Evolutionary conservation across 2,797 vertebrate species (phyloP).

Genomic region (Astyanax mexicanus): DNA sequence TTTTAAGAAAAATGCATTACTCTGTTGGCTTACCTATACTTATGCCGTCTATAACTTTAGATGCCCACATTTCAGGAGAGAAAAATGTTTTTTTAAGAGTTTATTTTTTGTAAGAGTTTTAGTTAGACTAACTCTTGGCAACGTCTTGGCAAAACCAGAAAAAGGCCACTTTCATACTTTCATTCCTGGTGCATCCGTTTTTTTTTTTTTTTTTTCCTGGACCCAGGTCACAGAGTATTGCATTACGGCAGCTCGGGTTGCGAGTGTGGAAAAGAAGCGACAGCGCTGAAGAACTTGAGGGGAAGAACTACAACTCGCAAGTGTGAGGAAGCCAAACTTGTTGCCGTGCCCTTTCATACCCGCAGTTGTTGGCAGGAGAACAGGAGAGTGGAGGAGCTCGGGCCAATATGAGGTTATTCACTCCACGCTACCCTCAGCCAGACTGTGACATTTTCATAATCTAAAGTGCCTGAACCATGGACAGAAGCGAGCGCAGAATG

Average conservation of each 20-base stretch:
- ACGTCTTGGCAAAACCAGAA: constrained; percentile 34
- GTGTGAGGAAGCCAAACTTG: constrained; percentile 49
- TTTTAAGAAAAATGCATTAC: too few relatives aligned
- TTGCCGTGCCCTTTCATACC: constrained; percentile 47
- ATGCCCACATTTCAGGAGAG: constrained; percentile 10
- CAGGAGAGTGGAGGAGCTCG: constrained; percentile 35
- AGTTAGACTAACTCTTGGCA: too few relatives aligned
- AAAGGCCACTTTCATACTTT: constrained; percentile 31
- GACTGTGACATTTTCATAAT: constrained; percentile 63
- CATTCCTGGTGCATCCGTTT: constrained; percentile 13
- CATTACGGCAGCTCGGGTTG: constrained; percentile 28
- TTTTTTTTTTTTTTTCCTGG: constrained; percentile 22
- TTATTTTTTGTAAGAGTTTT: too few relatives aligned
- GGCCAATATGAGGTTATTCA: constrained; percentile 48
- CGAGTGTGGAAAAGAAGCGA: constrained; percentile 24
- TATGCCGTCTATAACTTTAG: too few relatives aligned
- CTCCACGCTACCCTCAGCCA: constrained; percentile 46
- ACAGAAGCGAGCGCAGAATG: constrained; percentile 51
- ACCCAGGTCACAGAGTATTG: constrained; percentile 30
- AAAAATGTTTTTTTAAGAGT: constrained; percentile 1
- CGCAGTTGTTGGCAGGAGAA: constrained; percentile 48
- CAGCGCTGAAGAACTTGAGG: constrained; percentile 25
- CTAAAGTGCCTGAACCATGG: constrained; percentile 63
- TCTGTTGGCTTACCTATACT: too few relatives aligned
- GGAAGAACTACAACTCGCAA: constrained; percentile 28